These are phyloP conservation scores for Limnodromus scolopaceus DNA, from an alignment of 2,797 vertebrate genomes.

Conservation along the genomic window DNA sequence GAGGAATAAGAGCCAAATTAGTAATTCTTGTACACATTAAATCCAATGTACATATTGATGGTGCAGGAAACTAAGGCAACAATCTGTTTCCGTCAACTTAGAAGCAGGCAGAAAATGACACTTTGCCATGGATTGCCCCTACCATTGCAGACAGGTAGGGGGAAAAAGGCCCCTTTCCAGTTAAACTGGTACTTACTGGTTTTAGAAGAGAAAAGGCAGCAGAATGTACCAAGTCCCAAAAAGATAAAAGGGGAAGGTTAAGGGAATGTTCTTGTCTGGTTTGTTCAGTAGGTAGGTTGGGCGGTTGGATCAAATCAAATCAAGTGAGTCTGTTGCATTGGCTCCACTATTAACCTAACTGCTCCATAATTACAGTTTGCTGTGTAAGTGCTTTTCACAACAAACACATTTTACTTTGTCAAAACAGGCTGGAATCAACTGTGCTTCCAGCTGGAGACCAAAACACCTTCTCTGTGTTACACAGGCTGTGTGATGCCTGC, in stretches of 20 bases:
- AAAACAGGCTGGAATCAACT: neutral
- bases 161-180: neutral
- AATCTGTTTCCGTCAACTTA: neutral
- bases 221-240: neutral
- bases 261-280: neutral
- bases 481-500: fast-evolving
- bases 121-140: neutral
- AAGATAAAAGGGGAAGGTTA: neutral
- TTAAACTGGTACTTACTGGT: neutral
- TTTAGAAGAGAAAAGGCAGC: neutral
- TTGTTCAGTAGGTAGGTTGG: neutral
- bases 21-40: neutral
- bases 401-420: neutral
- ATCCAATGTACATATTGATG: neutral
- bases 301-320: neutral
- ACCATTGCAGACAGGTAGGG: neutral
- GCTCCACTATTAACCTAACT: neutral
- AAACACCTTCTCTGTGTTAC: neutral
- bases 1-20: neutral
- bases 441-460: neutral
- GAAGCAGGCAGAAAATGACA: neutral
- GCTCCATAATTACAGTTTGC: neutral
- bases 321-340: neutral
- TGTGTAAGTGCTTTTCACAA: neutral
- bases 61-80: neutral